Evolutionary conservation across 2,888 invertebrate species (phyloP).

Genomic region (Himalopsyche kuldschensis): DNA sequence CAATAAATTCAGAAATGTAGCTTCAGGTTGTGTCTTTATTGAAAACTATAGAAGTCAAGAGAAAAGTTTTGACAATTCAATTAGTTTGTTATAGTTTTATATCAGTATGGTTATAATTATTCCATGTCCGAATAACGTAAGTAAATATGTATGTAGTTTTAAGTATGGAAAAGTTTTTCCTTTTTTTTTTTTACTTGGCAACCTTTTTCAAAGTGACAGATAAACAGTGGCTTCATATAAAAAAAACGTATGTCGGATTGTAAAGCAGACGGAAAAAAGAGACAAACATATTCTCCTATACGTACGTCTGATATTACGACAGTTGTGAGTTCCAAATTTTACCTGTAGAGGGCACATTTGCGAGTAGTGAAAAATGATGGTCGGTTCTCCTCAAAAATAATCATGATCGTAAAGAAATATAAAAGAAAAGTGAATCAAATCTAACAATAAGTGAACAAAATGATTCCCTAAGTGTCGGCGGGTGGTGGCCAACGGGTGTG

Average conservation of each 20-base stretch:
- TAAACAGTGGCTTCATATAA: neutral
- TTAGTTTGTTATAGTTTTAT: too few relatives aligned
- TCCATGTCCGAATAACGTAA: too few relatives aligned
- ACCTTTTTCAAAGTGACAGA: conserved; percentile 1
- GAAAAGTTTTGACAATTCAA: too few relatives aligned
- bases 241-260: neutral
- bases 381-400: conserved; percentile 56
- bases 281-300: neutral
- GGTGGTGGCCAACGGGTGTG: conserved; percentile 20
- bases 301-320: neutral
- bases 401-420: conserved; percentile 50
- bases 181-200: neutral
- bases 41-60: too few relatives aligned
- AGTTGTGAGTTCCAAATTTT: conserved; percentile 12
- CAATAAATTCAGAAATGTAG: too few relatives aligned
- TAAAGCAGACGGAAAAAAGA: neutral
- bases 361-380: conserved; percentile 53
- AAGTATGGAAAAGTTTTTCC: neutral
- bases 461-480: conserved; percentile 48
- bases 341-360: conserved; percentile 29
- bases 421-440: conserved; percentile 47
- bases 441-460: conserved; percentile 48
- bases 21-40: too few relatives aligned
- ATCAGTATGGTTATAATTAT: too few relatives aligned
- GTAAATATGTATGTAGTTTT: too few relatives aligned